Base-by-base conservation (phyloP, 2,888 invertebrate genomes). In the Pimpla rufipes region DNA sequence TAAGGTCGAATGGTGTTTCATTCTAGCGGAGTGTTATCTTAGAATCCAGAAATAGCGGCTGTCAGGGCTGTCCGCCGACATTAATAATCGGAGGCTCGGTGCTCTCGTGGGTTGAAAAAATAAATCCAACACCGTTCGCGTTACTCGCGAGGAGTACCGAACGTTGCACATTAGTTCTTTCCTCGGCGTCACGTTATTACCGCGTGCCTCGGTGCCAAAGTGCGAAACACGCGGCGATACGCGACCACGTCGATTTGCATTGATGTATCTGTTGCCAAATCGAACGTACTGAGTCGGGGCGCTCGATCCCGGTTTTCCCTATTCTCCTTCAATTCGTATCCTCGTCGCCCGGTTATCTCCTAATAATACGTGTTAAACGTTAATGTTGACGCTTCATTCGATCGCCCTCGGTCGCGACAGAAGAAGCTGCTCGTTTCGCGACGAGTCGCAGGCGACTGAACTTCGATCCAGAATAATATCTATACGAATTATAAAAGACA, bases 361-460 rank as follows among this genome's bases (percentile, higher is more conserved):
- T 62, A 40, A 37, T 40, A 52, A 50, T 23, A 21, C 23, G 37
- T 52, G 64, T 50, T 52, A 1, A 75, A 80, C 29, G 50, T 68
- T 59, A n/a, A 52, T 52, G 62, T 42, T 37, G 23, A 59, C 29
- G 2, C 5, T 68, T 75, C n/a, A 75, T 80, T 68, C 64, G 62
- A 79, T 74, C 59, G 35, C 67, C 74, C 79, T 79, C 74, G 37
- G 59, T 40, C 11, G 37, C 10, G 11, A 11, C 7, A 37, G 7
- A 68, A 50, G 35, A 37, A 66, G 66, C 7, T 35, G 35, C 35
- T 16, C 57, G 29, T 42, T 73, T 23, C 10, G 29, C 59, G 45
- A 16, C 37, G 18, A 35, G n/a, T n/a, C n/a, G n/a, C 47, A 42
- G 64, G 71, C 55, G 71, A 79, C 59, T 74, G 79, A 75, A 80